A percentile compares a stretch with the other conserved stretches of the same genome.
phyloP scores from a whole-genome alignment of 2,888 invertebrate species.

The Eristalis tenax region DNA sequence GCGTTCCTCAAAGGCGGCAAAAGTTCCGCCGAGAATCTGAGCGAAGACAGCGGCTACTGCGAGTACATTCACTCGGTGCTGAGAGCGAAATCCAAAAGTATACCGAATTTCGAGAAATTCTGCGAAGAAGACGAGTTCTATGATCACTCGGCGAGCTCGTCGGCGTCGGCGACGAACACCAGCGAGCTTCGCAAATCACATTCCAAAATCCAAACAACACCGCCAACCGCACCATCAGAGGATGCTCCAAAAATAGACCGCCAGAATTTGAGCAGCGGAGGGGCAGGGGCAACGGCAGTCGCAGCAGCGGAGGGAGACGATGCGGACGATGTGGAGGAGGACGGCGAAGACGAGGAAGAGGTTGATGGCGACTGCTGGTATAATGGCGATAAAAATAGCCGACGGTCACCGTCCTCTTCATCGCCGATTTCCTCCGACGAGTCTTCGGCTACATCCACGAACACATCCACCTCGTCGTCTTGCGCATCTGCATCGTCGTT shows the following conservation, averaged over 20 bases:
- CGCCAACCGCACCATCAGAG: slow-evolving; percentile 72
- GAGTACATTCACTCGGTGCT: slow-evolving; percentile 80
- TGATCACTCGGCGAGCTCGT: slow-evolving; percentile 54
- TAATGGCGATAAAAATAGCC: slow-evolving; percentile 73
- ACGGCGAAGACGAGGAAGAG: slow-evolving; percentile 41
- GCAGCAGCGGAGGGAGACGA: slow-evolving; percentile 12
- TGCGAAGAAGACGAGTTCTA: slow-evolving; percentile 79
- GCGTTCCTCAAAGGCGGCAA: slow-evolving; percentile 78
- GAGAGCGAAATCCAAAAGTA: slow-evolving; percentile 81
- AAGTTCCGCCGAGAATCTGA: slow-evolving; percentile 89
- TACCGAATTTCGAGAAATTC: slow-evolving; percentile 81
- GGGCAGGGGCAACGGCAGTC: neutral
- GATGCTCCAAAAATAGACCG: slow-evolving; percentile 64
- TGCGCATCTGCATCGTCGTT: slow-evolving; percentile 77
- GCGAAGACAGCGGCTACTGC: slow-evolving; percentile 90
- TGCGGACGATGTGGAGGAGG: slow-evolving; percentile 29
- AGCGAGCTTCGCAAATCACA: slow-evolving; percentile 71
- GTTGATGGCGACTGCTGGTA: slow-evolving; percentile 67
- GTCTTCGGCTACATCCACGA: slow-evolving; percentile 73
- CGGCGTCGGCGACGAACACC: slow-evolving; percentile 46
- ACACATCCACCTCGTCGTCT: slow-evolving; percentile 73
- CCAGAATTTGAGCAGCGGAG: slow-evolving; percentile 29
- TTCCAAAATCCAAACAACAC: slow-evolving; percentile 76
- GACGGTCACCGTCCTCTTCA: slow-evolving; percentile 76
- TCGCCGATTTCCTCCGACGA: slow-evolving; percentile 76